Conservation (phyloP, 2,113 vertebrate species). For the Nerophis lumbriciformis region DNA sequence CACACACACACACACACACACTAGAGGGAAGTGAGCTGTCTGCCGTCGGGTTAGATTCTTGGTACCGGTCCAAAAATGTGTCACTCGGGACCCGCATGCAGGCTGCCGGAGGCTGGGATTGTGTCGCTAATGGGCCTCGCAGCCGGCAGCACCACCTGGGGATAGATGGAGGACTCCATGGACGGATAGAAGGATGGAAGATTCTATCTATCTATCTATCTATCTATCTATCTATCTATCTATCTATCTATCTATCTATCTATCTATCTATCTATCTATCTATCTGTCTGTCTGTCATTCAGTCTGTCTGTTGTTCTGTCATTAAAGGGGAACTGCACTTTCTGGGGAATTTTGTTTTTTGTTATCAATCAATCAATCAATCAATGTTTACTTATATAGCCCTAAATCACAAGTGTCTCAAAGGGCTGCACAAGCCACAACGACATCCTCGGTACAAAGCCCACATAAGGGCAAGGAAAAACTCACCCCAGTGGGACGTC, state of each 20-base stretch:
- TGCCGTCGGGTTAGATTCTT: slow-evolving; percentile 66
- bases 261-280: slow-evolving; percentile 14
- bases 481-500: too few relatives aligned
- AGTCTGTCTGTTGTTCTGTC: too few relatives aligned
- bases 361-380: too few relatives aligned
- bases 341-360: too few relatives aligned
- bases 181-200: slow-evolving; percentile 44
- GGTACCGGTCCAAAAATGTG: slow-evolving; percentile 78
- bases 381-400: too few relatives aligned
- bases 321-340: too few relatives aligned
- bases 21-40: slow-evolving; percentile 71
- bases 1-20: slow-evolving; percentile 29
- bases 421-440: too few relatives aligned
- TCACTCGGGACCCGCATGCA: slow-evolving; percentile 75
- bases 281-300: not conserved
- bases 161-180: slow-evolving; percentile 66
- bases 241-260: slow-evolving; percentile 26
- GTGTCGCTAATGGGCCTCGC: slow-evolving; percentile 76
- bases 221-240: slow-evolving; percentile 37
- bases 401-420: too few relatives aligned
- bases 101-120: slow-evolving; percentile 78
- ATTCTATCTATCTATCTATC: slow-evolving; percentile 33
- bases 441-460: too few relatives aligned
- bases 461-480: too few relatives aligned
- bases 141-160: slow-evolving; percentile 76